These are phyloP conservation scores for Micoletzkya japonica DNA, from an alignment of 2,888 invertebrate genomes.

Conservation along the genomic window DNA sequence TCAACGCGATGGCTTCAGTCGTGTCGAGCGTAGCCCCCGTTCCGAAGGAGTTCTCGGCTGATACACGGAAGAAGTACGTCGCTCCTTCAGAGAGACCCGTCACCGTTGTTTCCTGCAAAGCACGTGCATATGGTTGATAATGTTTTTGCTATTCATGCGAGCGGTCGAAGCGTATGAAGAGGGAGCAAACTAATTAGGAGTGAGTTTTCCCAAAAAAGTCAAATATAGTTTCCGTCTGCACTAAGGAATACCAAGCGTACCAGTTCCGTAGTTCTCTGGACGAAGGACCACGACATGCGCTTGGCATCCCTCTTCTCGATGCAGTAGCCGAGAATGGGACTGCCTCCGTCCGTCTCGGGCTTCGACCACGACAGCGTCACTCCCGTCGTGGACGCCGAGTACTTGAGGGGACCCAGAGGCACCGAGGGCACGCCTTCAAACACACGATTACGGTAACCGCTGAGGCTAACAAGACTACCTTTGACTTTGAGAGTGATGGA, in stretches of 20 bases:
- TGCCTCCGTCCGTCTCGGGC: constrained; percentile 49
- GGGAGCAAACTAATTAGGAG: not conserved
- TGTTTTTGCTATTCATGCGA: constrained; percentile 46
- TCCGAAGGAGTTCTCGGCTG: constrained; percentile 79
- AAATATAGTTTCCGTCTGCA: not conserved
- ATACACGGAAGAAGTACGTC: constrained; percentile 91
- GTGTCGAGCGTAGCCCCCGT: constrained; percentile 66
- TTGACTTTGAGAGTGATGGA: constrained; percentile 76
- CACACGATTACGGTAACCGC: not conserved
- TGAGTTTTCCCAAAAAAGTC: constrained; percentile 18
- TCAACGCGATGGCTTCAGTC: constrained; percentile 28
- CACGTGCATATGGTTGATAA: too few species aligned
- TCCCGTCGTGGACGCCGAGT: constrained; percentile 34
- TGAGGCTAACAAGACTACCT: constrained; percentile 67
- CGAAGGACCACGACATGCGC: constrained; percentile 39
- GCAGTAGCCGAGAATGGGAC: constrained; percentile 48
- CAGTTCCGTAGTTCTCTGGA: constrained; percentile 42
- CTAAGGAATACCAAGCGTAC: not conserved
- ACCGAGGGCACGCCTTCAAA: constrained; percentile 43
- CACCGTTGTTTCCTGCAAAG: constrained; percentile 65
- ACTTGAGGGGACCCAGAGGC: constrained; percentile 44
- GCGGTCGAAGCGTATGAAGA: not conserved
- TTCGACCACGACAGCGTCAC: constrained; percentile 45
- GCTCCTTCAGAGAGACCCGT: constrained; percentile 66
- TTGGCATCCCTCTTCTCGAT: constrained; percentile 49